Evolutionary conservation across 2,797 vertebrate species (phyloP).

Genomic region (Fringilla coelebs): DNA sequence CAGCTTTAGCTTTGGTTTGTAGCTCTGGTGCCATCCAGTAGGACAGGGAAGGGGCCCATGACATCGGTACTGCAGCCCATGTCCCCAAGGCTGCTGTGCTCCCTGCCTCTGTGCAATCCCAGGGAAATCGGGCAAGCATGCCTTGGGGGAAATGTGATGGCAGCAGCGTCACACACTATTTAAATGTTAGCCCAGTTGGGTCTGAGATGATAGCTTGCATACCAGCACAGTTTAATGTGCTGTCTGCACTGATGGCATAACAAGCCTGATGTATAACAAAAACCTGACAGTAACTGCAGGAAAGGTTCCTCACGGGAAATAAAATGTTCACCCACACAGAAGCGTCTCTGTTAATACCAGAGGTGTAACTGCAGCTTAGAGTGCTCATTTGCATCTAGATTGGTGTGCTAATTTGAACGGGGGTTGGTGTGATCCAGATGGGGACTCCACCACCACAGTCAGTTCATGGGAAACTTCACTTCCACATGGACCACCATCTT

Average conservation of each 20-base stretch:
- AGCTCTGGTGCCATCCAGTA: accelerated
- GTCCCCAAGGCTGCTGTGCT: accelerated
- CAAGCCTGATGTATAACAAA: not conserved
- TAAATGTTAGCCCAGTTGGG: not conserved
- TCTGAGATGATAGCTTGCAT: not conserved
- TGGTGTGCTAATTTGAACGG: not conserved
- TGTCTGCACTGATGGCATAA: not conserved
- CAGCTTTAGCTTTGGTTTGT: not conserved
- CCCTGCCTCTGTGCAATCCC: not conserved
- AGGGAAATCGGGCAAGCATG: accelerated
- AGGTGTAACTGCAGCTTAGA: not conserved
- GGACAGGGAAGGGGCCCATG: accelerated
- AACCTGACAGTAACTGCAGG: not conserved
- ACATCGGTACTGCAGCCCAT: not conserved
- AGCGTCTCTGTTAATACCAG: not conserved
- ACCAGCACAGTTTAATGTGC: not conserved
- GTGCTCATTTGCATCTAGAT: not conserved
- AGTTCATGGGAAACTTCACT: too few relatives aligned
- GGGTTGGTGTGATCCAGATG: not conserved
- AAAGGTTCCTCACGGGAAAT: not conserved
- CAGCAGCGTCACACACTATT: not conserved
- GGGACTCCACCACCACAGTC: not conserved
- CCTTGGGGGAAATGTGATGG: not conserved
- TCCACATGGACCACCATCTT: not conserved
- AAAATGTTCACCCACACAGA: not conserved